These are phyloP conservation scores for Hybognathus amarus DNA, from an alignment of 2,797 vertebrate species.

Conservation along the genomic window DNA sequence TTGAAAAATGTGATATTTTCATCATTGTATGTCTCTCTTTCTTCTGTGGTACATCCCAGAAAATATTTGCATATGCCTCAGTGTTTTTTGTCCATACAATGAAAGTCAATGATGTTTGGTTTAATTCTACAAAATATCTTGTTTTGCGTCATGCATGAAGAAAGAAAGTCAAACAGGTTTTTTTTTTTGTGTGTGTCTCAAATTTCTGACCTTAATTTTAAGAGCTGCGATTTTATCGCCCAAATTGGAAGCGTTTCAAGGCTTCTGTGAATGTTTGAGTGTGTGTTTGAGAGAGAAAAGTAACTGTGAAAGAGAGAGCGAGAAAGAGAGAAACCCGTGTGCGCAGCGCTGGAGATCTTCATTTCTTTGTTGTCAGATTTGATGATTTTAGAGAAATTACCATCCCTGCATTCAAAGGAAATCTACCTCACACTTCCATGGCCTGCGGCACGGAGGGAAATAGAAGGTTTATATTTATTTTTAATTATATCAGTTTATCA, in stretches of 20 bases:
- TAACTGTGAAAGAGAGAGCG: slow-evolving; percentile 4
- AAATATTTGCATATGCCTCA: too few relatives aligned
- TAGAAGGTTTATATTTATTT: slow-evolving; percentile 80
- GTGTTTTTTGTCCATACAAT: neutral
- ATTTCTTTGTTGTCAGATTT: slow-evolving; percentile 86
- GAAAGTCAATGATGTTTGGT: neutral
- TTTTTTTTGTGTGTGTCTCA: too few relatives aligned
- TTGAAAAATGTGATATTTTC: too few relatives aligned
- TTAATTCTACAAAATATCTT: too few relatives aligned
- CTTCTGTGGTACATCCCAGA: neutral
- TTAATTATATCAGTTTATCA: slow-evolving; percentile 86
- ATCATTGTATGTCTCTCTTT: neutral
- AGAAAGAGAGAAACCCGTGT: slow-evolving; percentile 61
- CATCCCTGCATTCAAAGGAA: slow-evolving; percentile 79
- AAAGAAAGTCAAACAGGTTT: neutral
- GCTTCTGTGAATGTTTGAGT: slow-evolving; percentile 27
- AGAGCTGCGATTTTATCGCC: slow-evolving; percentile 2
- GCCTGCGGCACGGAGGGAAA: slow-evolving; percentile 73
- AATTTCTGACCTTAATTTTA: neutral
- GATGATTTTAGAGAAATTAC: slow-evolving; percentile 84
- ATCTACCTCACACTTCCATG: slow-evolving; percentile 68
- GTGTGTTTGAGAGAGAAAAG: slow-evolving; percentile 1
- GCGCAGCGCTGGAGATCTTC: slow-evolving; percentile 78
- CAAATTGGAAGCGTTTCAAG: slow-evolving; percentile 22
- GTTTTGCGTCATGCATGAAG: neutral